Evolutionary conservation across 1,140 invertebrate genomes (phyloP), one percentile per base, ranked within the genome.

Genomic region (Panagrolaimus sp.): DNA sequence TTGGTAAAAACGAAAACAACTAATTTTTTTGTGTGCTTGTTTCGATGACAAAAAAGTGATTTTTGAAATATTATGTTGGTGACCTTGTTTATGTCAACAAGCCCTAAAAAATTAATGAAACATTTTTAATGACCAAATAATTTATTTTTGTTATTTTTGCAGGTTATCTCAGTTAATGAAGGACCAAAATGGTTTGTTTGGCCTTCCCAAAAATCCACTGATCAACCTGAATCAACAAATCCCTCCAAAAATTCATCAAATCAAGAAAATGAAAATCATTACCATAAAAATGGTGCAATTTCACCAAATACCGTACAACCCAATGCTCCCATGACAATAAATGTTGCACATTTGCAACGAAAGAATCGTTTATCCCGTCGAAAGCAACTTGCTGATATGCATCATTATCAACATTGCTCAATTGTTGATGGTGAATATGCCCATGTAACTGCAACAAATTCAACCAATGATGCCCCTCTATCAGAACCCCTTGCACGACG

Each of bases 121-220:
- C 32, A 38, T 4, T 38, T n/a, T 38, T 38, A 38, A 38, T 38
- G 32, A 38, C 32, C 32, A 38, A 38, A n/a, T n/a, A n/a, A n/a
- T n/a, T n/a, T n/a, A n/a, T n/a, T n/a, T 38, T 38, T 38, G 2
- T 32, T 8, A 14, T 7, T 43, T 46, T 65, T 63, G 15, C 28
- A 65, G 63, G 63, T 65, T 21, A 65, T 65, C 63, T 21, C 24
- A 43, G 38, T 65, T 15, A 65, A 46, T 14, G 38, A 65, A 65
- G 63, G 63, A 21, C 63, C 63, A 24, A 65, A 65, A 45, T 65
- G 63, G 63, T 65, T 65, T 32, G 38, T 65, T 4, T 65, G 28
- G 28, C 63, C 28, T 7, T 65, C 63, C 10, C 21, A 21, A 21
- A 21, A 58, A 58, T 58, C 52, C 15, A 26, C 52, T 28, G 28